These are phyloP conservation scores for Diadophis punctatus DNA, from an alignment of 2,113 vertebrate genomes.

Conservation along the genomic window DNA sequence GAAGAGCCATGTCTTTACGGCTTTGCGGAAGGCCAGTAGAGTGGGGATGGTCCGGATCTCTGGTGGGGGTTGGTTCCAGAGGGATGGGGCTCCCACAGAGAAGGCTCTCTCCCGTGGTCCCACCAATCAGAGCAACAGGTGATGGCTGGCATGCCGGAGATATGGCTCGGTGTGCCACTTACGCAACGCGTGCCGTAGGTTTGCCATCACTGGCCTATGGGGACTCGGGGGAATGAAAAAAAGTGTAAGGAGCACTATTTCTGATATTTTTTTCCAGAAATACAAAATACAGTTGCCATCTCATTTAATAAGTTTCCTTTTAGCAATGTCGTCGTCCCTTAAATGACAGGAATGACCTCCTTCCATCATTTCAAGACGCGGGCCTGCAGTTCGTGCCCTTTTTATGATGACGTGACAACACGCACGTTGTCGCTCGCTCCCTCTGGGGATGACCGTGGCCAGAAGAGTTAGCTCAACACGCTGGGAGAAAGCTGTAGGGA, in stretches of 20 bases:
- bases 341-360: not conserved
- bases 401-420: not conserved
- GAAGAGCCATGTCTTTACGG: too few relatives aligned
- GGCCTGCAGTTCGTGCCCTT: not conserved
- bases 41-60: too few relatives aligned
- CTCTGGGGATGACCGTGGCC: not conserved
- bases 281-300: not conserved
- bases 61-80: too few relatives aligned
- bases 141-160: too few relatives aligned
- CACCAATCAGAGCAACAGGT: too few relatives aligned
- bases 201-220: too few relatives aligned
- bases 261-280: not conserved
- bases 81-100: too few relatives aligned
- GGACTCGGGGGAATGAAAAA: not conserved
- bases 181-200: too few relatives aligned
- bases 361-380: not conserved
- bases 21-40: too few relatives aligned
- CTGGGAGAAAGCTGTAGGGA: not conserved
- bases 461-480: not conserved
- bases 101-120: too few relatives aligned
- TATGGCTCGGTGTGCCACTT: too few relatives aligned
- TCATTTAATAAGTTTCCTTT: not conserved
- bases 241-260: accelerated
- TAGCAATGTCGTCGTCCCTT: not conserved
- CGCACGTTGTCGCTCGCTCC: not conserved